Evolutionary conservation across 2,888 invertebrate species (phyloP).

Genomic region (Plebejus melissa): DNA sequence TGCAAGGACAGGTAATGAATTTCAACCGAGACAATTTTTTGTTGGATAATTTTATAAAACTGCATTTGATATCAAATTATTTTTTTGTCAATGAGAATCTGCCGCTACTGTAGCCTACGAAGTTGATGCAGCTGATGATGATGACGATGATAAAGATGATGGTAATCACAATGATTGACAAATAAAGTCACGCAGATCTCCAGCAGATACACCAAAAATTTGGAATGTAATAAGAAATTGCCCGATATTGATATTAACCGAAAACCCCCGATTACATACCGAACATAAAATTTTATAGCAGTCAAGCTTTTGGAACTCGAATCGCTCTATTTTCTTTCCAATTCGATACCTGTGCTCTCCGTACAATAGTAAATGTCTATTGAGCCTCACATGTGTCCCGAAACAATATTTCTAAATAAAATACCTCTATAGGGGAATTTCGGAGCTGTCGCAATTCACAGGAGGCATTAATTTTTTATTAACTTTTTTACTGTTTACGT

Average conservation of each 20-base stretch:
- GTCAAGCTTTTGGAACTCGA: conserved; percentile 34
- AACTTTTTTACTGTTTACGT: conserved; percentile 25
- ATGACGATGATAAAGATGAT: background rate
- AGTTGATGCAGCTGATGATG: background rate
- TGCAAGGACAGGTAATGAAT: conserved; percentile 16
- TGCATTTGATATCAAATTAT: background rate
- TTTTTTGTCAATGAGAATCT: no score
- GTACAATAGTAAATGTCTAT: conserved; percentile 48
- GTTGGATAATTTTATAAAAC: background rate
- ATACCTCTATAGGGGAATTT: conserved; percentile 52
- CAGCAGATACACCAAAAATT: background rate
- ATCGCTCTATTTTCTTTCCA: conserved; percentile 40
- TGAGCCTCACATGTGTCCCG: conserved; percentile 53
- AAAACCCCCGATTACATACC: conserved; percentile 20
- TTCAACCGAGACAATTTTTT: background rate
- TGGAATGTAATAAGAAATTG: background rate
- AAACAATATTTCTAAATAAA: conserved; percentile 74
- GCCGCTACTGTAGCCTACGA: background rate
- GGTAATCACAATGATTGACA: background rate
- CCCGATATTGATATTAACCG: conserved; percentile 17
- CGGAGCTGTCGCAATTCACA: conserved; percentile 30
- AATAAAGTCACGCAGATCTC: background rate
- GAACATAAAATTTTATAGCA: conserved; percentile 29
- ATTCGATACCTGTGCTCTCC: conserved; percentile 55
- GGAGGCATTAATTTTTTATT: conserved; percentile 34